These are phyloP conservation scores for Cataglyphis hispanica DNA, from an alignment of 1,140 invertebrate genomes.

Conservation along the genomic window DNA sequence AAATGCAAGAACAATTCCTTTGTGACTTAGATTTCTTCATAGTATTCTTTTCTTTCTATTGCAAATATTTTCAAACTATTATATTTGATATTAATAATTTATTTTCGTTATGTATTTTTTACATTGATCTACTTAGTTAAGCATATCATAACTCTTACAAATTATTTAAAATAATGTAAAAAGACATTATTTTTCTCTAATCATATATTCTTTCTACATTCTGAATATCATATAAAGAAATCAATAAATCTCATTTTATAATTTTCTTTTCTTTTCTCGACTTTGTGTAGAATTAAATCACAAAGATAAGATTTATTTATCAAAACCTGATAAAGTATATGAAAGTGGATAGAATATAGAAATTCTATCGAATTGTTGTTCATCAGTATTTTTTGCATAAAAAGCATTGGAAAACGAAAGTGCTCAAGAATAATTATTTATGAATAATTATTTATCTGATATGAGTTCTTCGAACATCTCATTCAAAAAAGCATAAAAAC, in stretches of 20 bases:
- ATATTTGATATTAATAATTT: constrained; percentile 1
- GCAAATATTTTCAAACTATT: constrained; percentile 2
- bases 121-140: neutral
- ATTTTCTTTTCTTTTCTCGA: neutral
- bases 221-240: constrained; percentile 6
- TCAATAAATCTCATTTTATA: neutral
- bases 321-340: neutral
- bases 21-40: neutral
- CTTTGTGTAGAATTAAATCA: neutral
- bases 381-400: constrained; percentile 21
- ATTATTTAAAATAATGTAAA: neutral
- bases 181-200: neutral
- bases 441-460: constrained; percentile 64
- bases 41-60: constrained; percentile 54
- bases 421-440: constrained; percentile 55
- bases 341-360: neutral
- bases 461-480: constrained; percentile 32
- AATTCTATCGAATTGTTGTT: constrained; percentile 13
- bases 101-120: neutral
- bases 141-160: neutral
- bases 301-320: neutral
- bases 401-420: neutral
- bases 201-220: neutral
- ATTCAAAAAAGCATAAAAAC: constrained; percentile 40
- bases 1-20: constrained; percentile 41